A percentile compares a stretch with the other conserved stretches of the same genome.
Conservation (phyloP, 1,140 invertebrate species). For the Drosophila paulistorum region DNA sequence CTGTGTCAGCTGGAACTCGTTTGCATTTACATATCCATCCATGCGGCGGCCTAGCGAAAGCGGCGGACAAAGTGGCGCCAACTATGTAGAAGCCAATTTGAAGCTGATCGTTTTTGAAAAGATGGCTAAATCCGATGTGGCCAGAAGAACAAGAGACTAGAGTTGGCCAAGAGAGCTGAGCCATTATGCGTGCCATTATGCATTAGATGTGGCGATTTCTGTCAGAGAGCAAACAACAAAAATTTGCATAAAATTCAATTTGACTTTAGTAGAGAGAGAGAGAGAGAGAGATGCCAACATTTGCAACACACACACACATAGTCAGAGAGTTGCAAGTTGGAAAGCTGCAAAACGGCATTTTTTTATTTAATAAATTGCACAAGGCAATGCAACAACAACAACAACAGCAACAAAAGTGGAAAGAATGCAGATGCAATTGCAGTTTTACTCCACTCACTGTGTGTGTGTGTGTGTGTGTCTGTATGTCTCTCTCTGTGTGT, state of each 20-base stretch:
- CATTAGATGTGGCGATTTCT: slow-evolving; percentile 77
- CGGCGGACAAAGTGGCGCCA: background rate
- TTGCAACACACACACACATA: slow-evolving; percentile 28
- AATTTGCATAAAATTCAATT: slow-evolving; percentile 82
- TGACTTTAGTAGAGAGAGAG: slow-evolving; percentile 58
- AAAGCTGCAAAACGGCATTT: slow-evolving; percentile 81
- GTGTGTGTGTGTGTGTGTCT: slow-evolving; percentile 1
- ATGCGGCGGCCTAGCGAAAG: too few relatives aligned
- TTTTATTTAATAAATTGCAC: slow-evolving; percentile 80
- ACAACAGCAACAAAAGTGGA: slow-evolving; percentile 54
- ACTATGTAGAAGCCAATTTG: background rate
- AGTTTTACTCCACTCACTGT: slow-evolving; percentile 34
- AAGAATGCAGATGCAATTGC: slow-evolving; percentile 63
- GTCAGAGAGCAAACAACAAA: slow-evolving; percentile 46
- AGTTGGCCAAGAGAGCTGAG: background rate
- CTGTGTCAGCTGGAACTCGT: slow-evolving; percentile 71
- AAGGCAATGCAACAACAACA: slow-evolving; percentile 64
- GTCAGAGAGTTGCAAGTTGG: slow-evolving; percentile 57
- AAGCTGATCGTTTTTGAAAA: slow-evolving; percentile 23
- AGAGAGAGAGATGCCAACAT: slow-evolving; percentile 59
- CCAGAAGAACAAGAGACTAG: slow-evolving; percentile 31
- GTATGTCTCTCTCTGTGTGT: too few relatives aligned
- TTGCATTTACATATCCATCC: slow-evolving; percentile 65
- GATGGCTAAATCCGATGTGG: slow-evolving; percentile 33
- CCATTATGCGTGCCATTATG: slow-evolving; percentile 61